phyloP scores from a whole-genome alignment of 1,140 invertebrate species.

The Phthorimaea operculella region DNA sequence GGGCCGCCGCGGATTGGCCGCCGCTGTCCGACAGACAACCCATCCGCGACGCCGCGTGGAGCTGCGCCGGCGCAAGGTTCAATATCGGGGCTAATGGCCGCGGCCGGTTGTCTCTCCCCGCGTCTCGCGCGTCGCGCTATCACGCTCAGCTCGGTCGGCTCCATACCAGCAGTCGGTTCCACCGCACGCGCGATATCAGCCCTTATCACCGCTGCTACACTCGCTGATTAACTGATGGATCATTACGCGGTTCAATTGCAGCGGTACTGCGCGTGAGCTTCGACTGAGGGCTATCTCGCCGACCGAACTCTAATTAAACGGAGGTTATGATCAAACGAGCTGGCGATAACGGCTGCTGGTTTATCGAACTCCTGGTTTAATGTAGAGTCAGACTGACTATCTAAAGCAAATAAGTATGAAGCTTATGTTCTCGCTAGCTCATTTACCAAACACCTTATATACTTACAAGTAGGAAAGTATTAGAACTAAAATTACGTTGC shows the following conservation, averaged over 20 bases:
- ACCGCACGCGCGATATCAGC: background rate
- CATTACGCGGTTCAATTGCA: conserved; percentile 1
- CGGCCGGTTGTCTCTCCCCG: too few species aligned
- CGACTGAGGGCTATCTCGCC: conserved; percentile 19
- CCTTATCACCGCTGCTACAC: background rate
- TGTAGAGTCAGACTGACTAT: background rate
- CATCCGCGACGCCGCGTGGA: background rate
- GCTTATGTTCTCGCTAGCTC: too few species aligned
- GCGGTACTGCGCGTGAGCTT: background rate
- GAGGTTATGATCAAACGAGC: background rate
- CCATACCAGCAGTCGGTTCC: too few species aligned
- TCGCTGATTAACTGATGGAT: background rate
- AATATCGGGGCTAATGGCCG: background rate
- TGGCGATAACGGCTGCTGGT: background rate
- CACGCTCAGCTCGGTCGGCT: background rate
- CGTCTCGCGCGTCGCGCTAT: too few species aligned
- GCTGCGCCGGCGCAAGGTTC: background rate
- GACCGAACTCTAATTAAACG: conserved; percentile 9
- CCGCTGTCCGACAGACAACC: conserved; percentile 6
- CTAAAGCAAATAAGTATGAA: too few species aligned
- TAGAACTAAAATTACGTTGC: too few species aligned
- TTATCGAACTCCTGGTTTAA: background rate
- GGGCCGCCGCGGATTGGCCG: conserved; percentile 12
- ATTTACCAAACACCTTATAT: background rate
- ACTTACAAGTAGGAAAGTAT: too few species aligned